Evolutionary conservation across 1,140 invertebrate species (phyloP).

Genomic region (Sipha flava): DNA sequence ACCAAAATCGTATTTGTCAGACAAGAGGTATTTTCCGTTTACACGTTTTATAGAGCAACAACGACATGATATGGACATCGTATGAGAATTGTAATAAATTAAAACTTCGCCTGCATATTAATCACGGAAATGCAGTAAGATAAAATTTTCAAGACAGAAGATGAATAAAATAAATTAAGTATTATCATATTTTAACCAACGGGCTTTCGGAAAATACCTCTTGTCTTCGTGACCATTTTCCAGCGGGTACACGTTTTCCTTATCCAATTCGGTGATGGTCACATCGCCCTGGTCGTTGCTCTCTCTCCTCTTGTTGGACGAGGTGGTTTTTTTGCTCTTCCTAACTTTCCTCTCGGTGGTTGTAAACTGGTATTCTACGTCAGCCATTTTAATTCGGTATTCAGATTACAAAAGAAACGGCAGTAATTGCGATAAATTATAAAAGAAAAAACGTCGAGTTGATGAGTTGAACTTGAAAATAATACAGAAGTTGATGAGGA

Average conservation of each 20-base stretch:
- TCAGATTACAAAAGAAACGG: neutral
- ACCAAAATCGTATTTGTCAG: neutral
- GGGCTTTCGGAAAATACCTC: constrained; percentile 66
- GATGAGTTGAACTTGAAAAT: neutral
- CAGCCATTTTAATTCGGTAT: constrained; percentile 55
- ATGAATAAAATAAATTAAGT: too few relatives aligned
- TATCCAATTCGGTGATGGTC: constrained; percentile 67
- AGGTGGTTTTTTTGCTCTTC: constrained; percentile 55
- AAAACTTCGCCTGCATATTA: too few relatives aligned
- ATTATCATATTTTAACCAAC: neutral
- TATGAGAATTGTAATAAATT: too few relatives aligned
- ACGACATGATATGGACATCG: too few relatives aligned
- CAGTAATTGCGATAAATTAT: neutral
- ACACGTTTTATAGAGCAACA: neutral
- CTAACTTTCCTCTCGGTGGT: constrained; percentile 79
- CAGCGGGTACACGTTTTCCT: constrained; percentile 46
- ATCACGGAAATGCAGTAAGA: too few relatives aligned
- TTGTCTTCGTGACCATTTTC: constrained; percentile 55
- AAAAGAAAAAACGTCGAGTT: neutral
- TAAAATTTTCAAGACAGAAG: too few relatives aligned
- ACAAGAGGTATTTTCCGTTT: constrained; percentile 28
- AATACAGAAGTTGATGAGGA: neutral
- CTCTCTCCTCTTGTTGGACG: constrained; percentile 62
- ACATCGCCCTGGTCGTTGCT: constrained; percentile 58
- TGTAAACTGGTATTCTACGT: constrained; percentile 76